phyloP scores from a whole-genome alignment of 92 coral and sea anemone species.

The Blastomussa wellsi region DNA sequence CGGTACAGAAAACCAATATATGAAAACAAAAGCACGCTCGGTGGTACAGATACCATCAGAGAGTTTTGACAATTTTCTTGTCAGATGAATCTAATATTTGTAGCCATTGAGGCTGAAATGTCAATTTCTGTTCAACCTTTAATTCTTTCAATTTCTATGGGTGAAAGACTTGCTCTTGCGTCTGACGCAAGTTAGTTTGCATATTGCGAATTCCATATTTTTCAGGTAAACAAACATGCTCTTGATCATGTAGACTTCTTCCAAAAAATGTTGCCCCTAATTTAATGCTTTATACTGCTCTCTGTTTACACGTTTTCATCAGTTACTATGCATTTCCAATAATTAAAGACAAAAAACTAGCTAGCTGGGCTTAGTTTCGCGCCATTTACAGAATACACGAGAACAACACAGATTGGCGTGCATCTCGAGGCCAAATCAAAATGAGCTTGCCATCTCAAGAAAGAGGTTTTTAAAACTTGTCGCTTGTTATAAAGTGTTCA shows the following conservation, averaged over 20 bases:
- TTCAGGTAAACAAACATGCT: neutral
- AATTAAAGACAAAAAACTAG: too few species aligned
- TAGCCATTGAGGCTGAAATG: neutral
- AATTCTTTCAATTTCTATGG: neutral
- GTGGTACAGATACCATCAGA: neutral
- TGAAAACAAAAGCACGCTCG: neutral
- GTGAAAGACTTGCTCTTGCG: neutral
- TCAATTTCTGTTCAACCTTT: neutral
- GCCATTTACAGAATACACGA: neutral
- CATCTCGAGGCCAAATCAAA: too few species aligned
- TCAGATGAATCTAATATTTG: neutral
- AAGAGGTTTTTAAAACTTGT: too few species aligned
- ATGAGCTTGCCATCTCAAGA: too few species aligned
- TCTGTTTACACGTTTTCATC: neutral
- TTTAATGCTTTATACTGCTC: too few species aligned
- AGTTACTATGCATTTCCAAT: neutral
- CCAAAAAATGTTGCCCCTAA: neutral
- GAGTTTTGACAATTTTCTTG: neutral
- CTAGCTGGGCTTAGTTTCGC: neutral
- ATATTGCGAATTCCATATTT: neutral
- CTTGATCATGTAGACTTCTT: neutral
- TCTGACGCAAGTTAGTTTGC: conserved; percentile 1
- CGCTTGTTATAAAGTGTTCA: neutral
- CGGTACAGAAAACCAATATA: too few species aligned
- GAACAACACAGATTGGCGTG: neutral